Base-by-base conservation (phyloP, 2,797 vertebrate genomes). In the Amphiprion clarkii region DNA sequence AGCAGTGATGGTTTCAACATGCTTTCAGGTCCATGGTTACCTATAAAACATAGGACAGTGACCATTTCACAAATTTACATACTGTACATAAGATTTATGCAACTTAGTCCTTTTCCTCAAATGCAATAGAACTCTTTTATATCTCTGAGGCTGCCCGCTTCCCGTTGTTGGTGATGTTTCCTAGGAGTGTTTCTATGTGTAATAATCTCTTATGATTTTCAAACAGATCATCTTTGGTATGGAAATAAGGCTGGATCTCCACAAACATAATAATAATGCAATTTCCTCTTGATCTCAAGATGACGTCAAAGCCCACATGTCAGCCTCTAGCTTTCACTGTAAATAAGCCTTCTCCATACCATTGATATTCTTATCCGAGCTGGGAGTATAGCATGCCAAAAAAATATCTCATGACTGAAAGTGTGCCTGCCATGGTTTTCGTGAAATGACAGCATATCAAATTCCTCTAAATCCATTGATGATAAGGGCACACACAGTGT, bases 1-100 rank as follows among this genome's bases (percentile, higher is more conserved):
- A 93, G 90, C 89, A 90, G 93, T 94, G 94, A 94, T 92, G 87
- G 88, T 91, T 91, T 93, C 93, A 93, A 95, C 95, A 95, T 95
- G 94, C 94, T 94, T 91, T 92, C 92, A 91, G 85, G 92, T 91
- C 93, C 93, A 92, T 90, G 84, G 84, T 93, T 93, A 90, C 90
- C 93, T 94, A 90, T 92, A 87, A 90, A 94, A 92, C 94, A 92
- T 86, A 94, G 89, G 90, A 92, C 85, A 78, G 89, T 81, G 88
- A 92, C 92, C 90, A 85, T 86, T 92, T 93, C 86, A 90, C 83
- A 89, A 92, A 92, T 94, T 90, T 95, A 95, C 92, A 95, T 87
- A 93, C 92, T 95, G 89, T 95, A 94, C 93, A 95, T 85, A 91
- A 90, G 90, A 89, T 92, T 90, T 86, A 89, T 80, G 81, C 87